Evolutionary conservation across 1,140 invertebrate species (phyloP).

Genomic region (Littorina saxatilis): DNA sequence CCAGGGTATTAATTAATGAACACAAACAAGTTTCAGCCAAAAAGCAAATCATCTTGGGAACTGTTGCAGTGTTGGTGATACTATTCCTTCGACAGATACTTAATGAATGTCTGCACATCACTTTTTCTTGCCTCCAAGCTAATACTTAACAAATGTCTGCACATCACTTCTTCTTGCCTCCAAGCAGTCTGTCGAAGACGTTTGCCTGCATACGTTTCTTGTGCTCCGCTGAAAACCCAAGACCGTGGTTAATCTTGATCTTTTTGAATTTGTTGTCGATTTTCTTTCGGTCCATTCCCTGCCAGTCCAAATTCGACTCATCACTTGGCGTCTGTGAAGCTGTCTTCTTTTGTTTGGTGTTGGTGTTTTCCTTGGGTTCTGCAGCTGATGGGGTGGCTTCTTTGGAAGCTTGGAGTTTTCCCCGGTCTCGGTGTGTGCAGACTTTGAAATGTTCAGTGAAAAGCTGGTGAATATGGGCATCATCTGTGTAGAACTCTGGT

Average conservation of each 20-base stretch:
- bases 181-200: conserved; percentile 52
- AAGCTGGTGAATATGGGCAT: background rate
- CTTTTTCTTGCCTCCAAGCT: too few relatives aligned
- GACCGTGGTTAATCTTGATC: conserved; percentile 30
- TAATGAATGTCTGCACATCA: too few relatives aligned
- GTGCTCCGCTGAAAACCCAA: conserved; percentile 49
- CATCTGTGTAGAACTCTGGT: conserved; percentile 1
- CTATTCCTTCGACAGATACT: too few relatives aligned
- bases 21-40: too few relatives aligned
- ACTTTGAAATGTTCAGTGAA: background rate
- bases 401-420: background rate
- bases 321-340: background rate
- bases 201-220: conserved; percentile 50
- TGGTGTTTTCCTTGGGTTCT: background rate
- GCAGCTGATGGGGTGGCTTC: background rate
- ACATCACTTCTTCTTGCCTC: conserved; percentile 42
- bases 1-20: too few relatives aligned
- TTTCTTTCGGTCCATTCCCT: background rate
- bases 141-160: too few relatives aligned
- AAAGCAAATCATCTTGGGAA: too few relatives aligned
- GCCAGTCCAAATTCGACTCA: background rate
- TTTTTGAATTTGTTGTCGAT: background rate
- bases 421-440: conserved; percentile 1
- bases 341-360: background rate
- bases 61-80: too few relatives aligned